phyloP scores from a whole-genome alignment of 2,888 invertebrate species.

The Desoria tigrina region DNA sequence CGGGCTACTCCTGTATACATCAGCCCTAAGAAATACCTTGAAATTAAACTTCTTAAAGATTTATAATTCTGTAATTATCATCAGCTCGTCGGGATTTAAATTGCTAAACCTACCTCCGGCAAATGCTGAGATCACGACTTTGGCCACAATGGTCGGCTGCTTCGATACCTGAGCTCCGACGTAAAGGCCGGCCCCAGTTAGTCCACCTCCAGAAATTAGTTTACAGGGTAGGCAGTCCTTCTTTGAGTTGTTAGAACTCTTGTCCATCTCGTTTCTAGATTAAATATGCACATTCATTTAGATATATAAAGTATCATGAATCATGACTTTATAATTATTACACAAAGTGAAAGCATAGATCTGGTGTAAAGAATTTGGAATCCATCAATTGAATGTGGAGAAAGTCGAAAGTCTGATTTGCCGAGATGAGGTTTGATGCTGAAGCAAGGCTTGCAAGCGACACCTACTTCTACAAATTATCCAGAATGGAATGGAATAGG shows the following conservation, averaged over 20 bases:
- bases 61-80: too few species aligned
- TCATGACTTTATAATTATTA: background rate
- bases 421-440: too few species aligned
- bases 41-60: constrained; percentile 4
- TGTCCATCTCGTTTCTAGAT: background rate
- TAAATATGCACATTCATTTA: background rate
- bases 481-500: too few species aligned
- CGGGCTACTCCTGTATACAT: constrained; percentile 29
- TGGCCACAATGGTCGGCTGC: background rate
- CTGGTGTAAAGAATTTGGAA: too few species aligned
- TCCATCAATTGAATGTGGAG: too few species aligned
- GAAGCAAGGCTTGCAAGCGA: too few species aligned
- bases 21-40: constrained; percentile 32
- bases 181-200: constrained; percentile 34
- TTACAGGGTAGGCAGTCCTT: constrained; percentile 29
- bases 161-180: constrained; percentile 22
- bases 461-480: too few species aligned
- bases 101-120: constrained; percentile 21
- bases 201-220: constrained; percentile 31
- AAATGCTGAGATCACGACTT: constrained; percentile 13
- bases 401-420: too few species aligned
- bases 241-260: too few species aligned
- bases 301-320: background rate
- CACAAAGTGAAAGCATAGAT: background rate
- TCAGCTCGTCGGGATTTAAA: too few species aligned